These are phyloP conservation scores for Octodon degus DNA, from an alignment of 2,113 vertebrate species.

Conservation along the genomic window DNA sequence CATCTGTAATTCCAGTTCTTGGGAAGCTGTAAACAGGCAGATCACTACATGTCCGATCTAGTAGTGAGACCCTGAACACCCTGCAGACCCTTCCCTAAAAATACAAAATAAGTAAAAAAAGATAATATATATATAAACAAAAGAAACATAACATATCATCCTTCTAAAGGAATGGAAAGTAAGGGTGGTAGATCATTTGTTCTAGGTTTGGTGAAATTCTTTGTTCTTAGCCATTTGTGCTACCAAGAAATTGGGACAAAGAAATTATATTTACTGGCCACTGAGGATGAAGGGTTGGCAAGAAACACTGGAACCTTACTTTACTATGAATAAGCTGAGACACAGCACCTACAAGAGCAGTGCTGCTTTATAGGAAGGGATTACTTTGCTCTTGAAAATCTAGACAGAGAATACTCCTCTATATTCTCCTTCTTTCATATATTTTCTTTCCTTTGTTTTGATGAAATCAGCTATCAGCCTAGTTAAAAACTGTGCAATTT, in stretches of 20 bases:
- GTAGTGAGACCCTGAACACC: no score
- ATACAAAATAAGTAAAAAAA: no score
- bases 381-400: constrained; percentile 17
- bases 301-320: background rate
- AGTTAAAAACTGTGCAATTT: background rate
- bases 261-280: constrained; percentile 6
- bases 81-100: no score
- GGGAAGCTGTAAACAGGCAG: no score
- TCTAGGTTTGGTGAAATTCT: background rate
- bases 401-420: background rate
- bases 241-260: background rate
- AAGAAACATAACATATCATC: constrained; percentile 11
- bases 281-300: background rate
- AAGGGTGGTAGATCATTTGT: constrained; percentile 6
- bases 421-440: background rate
- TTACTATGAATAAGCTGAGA: background rate
- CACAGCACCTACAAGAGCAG: background rate
- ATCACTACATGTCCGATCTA: no score
- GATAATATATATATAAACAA: no score
- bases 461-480: constrained; percentile 48
- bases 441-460: constrained; percentile 30
- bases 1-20: no score
- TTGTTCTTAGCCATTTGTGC: constrained; percentile 36
- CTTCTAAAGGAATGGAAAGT: constrained; percentile 60
- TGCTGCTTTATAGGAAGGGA: background rate